These are phyloP conservation scores for Poeciliopsis retropinna DNA, from an alignment of 2,113 vertebrate genomes.

Conservation along the genomic window DNA sequence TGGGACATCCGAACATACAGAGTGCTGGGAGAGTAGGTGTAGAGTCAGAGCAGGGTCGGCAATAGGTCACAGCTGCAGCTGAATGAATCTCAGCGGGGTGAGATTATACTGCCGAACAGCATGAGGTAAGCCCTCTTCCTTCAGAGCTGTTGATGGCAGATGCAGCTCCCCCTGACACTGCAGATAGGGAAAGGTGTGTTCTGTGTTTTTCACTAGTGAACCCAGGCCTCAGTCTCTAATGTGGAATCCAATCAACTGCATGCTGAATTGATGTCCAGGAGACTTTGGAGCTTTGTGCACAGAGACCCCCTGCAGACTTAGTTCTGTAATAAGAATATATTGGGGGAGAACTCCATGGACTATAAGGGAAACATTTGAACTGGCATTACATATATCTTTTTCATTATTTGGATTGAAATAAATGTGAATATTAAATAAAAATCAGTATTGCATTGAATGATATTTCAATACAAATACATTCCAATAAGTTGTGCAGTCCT, in stretches of 20 bases:
- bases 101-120: slow-evolving; percentile 24
- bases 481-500: no score
- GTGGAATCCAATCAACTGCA: not conserved
- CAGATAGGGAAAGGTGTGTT: not conserved
- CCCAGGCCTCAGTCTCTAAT: not conserved
- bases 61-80: slow-evolving; percentile 42
- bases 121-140: slow-evolving; percentile 21
- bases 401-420: no score
- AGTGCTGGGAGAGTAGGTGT: slow-evolving; percentile 19
- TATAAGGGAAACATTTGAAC: no score
- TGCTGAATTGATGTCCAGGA: not conserved
- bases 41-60: slow-evolving; percentile 32
- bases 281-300: not conserved
- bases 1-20: slow-evolving; percentile 26
- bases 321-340: not conserved
- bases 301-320: not conserved
- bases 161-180: slow-evolving; percentile 20
- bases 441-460: no score
- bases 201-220: not conserved
- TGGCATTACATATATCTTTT: no score
- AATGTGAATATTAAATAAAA: no score
- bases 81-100: slow-evolving; percentile 25
- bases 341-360: no score
- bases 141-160: slow-evolving; percentile 10
- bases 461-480: no score